phyloP scores from a whole-genome alignment of 2,888 invertebrate species.

The Eristalis pertinax region DNA sequence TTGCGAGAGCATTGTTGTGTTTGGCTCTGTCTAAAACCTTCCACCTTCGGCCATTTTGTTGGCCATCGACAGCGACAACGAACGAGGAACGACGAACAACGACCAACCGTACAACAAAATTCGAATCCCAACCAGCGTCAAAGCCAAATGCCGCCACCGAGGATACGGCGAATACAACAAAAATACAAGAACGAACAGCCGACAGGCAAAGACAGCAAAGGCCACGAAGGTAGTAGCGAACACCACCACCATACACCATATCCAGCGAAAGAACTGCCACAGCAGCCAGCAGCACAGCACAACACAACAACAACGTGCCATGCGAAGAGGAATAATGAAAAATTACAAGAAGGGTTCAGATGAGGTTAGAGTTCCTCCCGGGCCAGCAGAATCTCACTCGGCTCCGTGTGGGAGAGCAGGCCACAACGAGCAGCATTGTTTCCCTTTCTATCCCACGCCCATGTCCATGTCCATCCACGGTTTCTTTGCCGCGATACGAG shows the following conservation, averaged over 20 bases:
- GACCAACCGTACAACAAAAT: conserved; percentile 72
- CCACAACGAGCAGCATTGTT: conserved; percentile 27
- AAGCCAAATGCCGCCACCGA: conserved; percentile 64
- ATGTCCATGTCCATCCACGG: not conserved
- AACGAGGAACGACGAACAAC: conserved; percentile 19
- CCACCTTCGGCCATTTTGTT: conserved; percentile 71
- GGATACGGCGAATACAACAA: conserved; percentile 31
- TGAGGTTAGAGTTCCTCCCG: conserved; percentile 70
- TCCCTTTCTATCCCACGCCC: conserved; percentile 54
- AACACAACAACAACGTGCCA: conserved; percentile 41
- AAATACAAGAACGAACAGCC: conserved; percentile 3
- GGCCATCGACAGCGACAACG: conserved; percentile 51
- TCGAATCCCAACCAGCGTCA: conserved; percentile 64
- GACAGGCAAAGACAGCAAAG: conserved; percentile 40
- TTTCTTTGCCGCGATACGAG: conserved; percentile 21
- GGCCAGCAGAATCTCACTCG: conserved; percentile 42
- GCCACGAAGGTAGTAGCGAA: conserved; percentile 48
- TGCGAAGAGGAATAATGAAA: conserved; percentile 64
- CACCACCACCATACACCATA: conserved; percentile 15
- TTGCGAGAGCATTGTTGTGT: conserved; percentile 52
- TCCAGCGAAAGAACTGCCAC: not conserved
- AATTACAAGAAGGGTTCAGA: conserved; percentile 71
- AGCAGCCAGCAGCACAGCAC: not conserved
- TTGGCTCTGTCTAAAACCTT: conserved; percentile 41
- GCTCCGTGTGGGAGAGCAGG: conserved; percentile 48